Percentiles rank a stretch among this genome's conserved stretches.
phyloP scores from a whole-genome alignment of 2,797 vertebrate species.

The Tapirus indicus region DNA sequence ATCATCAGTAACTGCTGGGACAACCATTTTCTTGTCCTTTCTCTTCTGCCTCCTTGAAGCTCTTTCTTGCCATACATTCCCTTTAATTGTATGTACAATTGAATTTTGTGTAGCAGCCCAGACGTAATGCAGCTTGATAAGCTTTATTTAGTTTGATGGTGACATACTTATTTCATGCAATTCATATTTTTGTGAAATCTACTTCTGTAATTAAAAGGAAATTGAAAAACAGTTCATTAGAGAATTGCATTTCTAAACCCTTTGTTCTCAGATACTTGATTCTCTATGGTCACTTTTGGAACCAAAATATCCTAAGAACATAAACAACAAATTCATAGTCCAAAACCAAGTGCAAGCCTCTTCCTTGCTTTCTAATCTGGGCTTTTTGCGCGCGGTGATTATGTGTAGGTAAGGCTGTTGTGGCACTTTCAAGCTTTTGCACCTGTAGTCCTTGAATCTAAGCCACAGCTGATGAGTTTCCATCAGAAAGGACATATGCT shows the following conservation, averaged over 20 bases:
- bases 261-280: neutral
- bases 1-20: neutral
- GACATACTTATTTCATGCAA: neutral
- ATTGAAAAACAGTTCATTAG: neutral
- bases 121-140: neutral
- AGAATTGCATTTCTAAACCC: neutral
- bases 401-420: neutral
- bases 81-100: neutral
- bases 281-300: neutral
- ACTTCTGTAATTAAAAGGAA: neutral
- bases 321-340: neutral
- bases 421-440: conserved; percentile 59
- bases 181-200: conserved; percentile 29
- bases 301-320: neutral
- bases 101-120: neutral
- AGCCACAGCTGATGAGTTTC: conserved; percentile 63
- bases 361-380: neutral
- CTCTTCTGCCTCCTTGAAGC: neutral
- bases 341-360: neutral
- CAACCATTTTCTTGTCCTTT: neutral
- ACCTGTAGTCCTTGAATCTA: conserved; percentile 82
- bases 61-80: neutral
- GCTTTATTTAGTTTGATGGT: neutral
- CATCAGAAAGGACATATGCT: conserved; percentile 1
- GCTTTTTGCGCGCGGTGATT: conserved; percentile 1